Evolutionary conservation across 2,113 vertebrate species (phyloP).

Genomic region (Acrocephalus kingi): DNA sequence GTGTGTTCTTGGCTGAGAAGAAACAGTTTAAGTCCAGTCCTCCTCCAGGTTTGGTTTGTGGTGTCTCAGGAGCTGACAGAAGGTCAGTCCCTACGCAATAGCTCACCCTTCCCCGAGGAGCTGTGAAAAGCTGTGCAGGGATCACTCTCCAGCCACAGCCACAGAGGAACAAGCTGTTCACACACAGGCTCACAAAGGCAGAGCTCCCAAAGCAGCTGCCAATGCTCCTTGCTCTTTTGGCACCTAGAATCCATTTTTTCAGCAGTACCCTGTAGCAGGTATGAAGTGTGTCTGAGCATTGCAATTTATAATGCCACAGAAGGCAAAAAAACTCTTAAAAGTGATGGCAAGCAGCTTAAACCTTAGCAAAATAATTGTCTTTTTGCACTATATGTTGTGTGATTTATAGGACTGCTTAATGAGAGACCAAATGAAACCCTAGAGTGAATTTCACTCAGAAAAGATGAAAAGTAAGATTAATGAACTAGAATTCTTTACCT

Average conservation of each 20-base stretch:
- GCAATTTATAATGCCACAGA: neutral
- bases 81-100: neutral
- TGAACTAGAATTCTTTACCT: neutral
- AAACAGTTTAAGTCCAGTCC: neutral
- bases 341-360: neutral
- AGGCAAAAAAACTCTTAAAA: neutral
- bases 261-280: neutral
- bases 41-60: neutral
- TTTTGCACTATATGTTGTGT: neutral
- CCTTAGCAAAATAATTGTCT: neutral
- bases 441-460: neutral
- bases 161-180: neutral
- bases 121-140: neutral
- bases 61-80: neutral
- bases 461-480: constrained; percentile 28
- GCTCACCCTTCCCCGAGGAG: neutral
- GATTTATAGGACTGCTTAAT: constrained; percentile 10
- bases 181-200: neutral
- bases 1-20: constrained; percentile 44
- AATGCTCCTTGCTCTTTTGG: neutral
- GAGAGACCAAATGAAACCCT: neutral
- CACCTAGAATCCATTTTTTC: neutral
- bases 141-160: neutral
- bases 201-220: neutral
- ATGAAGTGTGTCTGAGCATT: neutral